Base-by-base conservation (phyloP, 2,888 invertebrate genomes). In the Dusona sp. region DNA sequence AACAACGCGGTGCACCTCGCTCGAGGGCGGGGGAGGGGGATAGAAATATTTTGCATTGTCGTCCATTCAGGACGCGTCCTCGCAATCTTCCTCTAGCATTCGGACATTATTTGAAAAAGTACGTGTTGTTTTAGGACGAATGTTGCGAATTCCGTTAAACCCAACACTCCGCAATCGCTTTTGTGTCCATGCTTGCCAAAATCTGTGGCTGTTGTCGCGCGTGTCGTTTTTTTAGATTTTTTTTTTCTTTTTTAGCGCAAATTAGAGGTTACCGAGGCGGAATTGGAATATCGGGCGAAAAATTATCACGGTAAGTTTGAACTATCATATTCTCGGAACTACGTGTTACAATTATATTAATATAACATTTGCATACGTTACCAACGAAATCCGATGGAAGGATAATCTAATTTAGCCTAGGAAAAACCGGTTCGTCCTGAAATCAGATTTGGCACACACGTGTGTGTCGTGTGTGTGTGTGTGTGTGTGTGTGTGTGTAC, bases 261-360 rank as follows among this genome's bases (percentile, higher is more conserved):
- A 33, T 36, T 89, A 38, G 70, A 78, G 33, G 73, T 67, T 36
- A 80, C 88, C 19, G 54, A 86, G 19, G 42, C 25, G 9, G 90
- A 90, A 84, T 80, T 86, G 51, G 86, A 72, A 61, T 90, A 88
- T 72, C 89, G 90, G 33, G 78, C 84, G 33, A 86, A 88, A 42
- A 79, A 88, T 48, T 84, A 84, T 73, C 79, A 61, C 64, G 89
- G 90, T 90, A 79, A 78, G 84, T 25, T 29, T 42, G 74, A 84
- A 79, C 22, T 45, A 11, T 16, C 29, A 36, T 51, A 13, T 45
- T 38, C 19, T 29, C 19, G 65, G 83, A 54, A 57, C 57, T 61
- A 68, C 54, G 48, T 65, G 8, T 25, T 57, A 57, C 57, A 25
- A 25, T 57, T 57, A 13, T 13, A 25, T 57, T 3, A 22, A 57